These are phyloP conservation scores for Gadopsis marmoratus DNA, from an alignment of 2,797 vertebrate genomes.

Conservation along the genomic window DNA sequence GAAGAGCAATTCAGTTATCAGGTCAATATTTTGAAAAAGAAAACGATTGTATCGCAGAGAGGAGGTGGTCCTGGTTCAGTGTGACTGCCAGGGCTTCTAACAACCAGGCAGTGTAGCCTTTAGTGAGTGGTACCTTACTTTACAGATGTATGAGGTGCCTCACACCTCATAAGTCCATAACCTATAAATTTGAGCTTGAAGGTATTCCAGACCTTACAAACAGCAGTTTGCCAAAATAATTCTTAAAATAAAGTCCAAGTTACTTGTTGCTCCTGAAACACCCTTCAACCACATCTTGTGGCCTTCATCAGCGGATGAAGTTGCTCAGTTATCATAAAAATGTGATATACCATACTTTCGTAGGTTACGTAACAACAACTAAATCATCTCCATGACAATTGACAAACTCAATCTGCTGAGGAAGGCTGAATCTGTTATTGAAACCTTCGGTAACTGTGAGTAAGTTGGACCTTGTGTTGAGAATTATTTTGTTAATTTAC, in stretches of 20 bases:
- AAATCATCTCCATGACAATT: background rate
- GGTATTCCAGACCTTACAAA: background rate
- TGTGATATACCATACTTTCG: background rate
- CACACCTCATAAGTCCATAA: background rate
- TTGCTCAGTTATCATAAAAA: background rate
- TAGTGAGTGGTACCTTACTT: background rate
- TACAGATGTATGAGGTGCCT: background rate
- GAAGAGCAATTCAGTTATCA: slow-evolving; percentile 33
- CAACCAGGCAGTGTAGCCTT: background rate
- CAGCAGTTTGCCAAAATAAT: background rate
- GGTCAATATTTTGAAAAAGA: background rate
- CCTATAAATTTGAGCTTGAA: background rate
- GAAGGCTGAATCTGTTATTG: background rate
- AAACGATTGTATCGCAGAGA: background rate
- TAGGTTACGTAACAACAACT: background rate
- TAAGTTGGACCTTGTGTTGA: background rate
- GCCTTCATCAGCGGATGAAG: background rate
- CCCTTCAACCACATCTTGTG: background rate
- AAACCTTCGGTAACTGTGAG: background rate
- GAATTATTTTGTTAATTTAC: background rate
- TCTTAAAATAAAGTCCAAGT: background rate
- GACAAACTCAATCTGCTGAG: background rate
- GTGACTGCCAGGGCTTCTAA: background rate
- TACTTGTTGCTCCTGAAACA: background rate
- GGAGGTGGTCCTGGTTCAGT: background rate